phyloP scores from a whole-genome alignment of 37 sponge, comb jelly and placozoan species.

The Oscarella lobularis region DNA sequence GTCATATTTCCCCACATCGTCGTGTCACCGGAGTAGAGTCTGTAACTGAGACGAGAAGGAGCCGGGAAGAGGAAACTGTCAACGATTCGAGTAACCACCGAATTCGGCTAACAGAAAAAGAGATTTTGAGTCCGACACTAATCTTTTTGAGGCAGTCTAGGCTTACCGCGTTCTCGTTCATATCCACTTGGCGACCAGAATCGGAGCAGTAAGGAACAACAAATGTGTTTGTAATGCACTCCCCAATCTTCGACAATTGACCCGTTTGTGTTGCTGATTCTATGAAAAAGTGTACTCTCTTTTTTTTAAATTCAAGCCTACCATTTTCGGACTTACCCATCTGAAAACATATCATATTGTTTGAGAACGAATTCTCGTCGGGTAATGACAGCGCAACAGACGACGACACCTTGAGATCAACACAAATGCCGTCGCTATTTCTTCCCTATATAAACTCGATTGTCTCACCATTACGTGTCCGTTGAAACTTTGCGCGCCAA shows the following conservation, averaged over 20 bases:
- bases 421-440: too few relatives aligned
- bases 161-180: background rate
- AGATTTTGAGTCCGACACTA: too few relatives aligned
- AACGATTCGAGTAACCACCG: background rate
- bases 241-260: background rate
- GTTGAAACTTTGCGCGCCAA: background rate
- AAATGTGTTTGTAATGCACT: background rate
- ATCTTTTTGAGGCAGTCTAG: too few relatives aligned
- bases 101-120: background rate
- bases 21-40: background rate
- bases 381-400: too few relatives aligned
- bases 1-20: background rate
- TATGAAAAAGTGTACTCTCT: too few relatives aligned
- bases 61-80: background rate
- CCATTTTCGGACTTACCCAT: too few relatives aligned
- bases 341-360: too few relatives aligned
- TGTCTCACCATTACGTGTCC: background rate
- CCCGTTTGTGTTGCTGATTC: background rate
- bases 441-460: too few relatives aligned
- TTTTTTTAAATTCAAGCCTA: too few relatives aligned
- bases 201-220: background rate
- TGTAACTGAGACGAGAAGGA: background rate
- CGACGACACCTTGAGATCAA: too few relatives aligned
- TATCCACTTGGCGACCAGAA: background rate
- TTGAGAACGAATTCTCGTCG: too few relatives aligned